phyloP scores from a whole-genome alignment of 2,888 invertebrate species.

The Orthosia cruda region DNA sequence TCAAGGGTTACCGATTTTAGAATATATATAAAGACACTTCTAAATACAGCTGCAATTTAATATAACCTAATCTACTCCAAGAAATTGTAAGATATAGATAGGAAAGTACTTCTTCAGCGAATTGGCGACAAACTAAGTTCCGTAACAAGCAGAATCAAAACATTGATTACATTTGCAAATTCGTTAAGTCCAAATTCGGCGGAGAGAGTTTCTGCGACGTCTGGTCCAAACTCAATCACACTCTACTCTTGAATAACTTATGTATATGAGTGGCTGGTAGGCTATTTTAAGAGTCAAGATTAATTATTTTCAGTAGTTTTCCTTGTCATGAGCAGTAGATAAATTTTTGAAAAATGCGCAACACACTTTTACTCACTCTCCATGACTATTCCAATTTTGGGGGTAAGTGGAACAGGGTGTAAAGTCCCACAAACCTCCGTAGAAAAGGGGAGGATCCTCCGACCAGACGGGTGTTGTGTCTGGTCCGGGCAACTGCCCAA shows the following conservation, averaged over 20 bases:
- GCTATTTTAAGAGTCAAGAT: conserved; percentile 1
- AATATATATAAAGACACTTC: neutral
- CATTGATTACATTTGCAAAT: conserved; percentile 58
- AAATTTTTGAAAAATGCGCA: neutral
- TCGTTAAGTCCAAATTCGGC: conserved; percentile 36
- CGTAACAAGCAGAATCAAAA: conserved; percentile 43
- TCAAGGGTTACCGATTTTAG: neutral
- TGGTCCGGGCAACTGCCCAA: too few species aligned
- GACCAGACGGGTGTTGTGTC: too few species aligned
- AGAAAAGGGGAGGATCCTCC: too few species aligned
- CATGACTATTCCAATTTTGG: neutral
- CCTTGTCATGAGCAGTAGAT: neutral
- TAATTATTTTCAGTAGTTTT: neutral
- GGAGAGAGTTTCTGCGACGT: conserved; percentile 25
- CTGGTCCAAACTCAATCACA: conserved; percentile 34
- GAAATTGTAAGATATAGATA: conserved; percentile 6
- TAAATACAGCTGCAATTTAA: conserved; percentile 7
- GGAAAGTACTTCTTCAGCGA: conserved; percentile 1
- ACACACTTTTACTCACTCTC: neutral
- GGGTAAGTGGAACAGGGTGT: too few species aligned
- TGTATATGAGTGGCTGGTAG: conserved; percentile 4
- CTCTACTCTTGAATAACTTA: conserved; percentile 44
- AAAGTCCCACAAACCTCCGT: too few species aligned
- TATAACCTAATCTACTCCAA: neutral
- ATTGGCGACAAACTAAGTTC: neutral